Evolutionary conservation across 2,113 vertebrate species (phyloP), one percentile per base, ranked within the genome.

Genomic region (Bubo scandiacus): DNA sequence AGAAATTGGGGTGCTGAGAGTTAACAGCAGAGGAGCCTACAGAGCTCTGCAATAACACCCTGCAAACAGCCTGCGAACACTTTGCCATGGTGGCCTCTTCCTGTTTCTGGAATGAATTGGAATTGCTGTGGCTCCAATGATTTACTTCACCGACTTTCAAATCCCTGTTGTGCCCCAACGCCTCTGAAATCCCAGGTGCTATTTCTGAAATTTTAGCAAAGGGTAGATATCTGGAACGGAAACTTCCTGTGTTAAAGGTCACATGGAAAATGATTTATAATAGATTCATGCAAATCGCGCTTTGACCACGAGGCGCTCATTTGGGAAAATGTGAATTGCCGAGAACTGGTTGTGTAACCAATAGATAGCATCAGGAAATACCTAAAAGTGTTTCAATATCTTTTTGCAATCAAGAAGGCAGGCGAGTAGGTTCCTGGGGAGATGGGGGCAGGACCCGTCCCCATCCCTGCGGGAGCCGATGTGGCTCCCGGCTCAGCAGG

Each of bases 291-390:
- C 65, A 80, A 58, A 47, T 18, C 4, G 15, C 4, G 34, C 26
- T 32, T 51, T 1, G 0, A 6, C 22, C 65, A 58, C 21, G 6
- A 47, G 70, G 26, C 0, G 2, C 55, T 55, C 11, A 2, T 27
- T 26, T 42, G 88, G 42, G 71, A n/a, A 30, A 59, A 51, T 5
- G 32, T 16, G 34, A 57, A 12, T 34, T 47, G n/a, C 17, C 0
- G 5, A 70, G 70, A 45, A 21, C 0, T 14, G 71, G 21, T 12
- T 9, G 62, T 66, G 57, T 20, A 57, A 22, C 61, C 70, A 59
- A 78, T 2, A 90, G 78, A 34, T 74, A 73, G 78, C 65, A 81
- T 70, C 72, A 59, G 42, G 54, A 73, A 75, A 81, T 20, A 40
- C 27, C 36, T 34, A 5, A 32, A 43, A 15, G 22, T 12, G 7